Percentiles rank a stretch among this genome's conserved stretches.
Conservation (phyloP, 1,140 invertebrate species). For the Ephestia elutella region DNA sequence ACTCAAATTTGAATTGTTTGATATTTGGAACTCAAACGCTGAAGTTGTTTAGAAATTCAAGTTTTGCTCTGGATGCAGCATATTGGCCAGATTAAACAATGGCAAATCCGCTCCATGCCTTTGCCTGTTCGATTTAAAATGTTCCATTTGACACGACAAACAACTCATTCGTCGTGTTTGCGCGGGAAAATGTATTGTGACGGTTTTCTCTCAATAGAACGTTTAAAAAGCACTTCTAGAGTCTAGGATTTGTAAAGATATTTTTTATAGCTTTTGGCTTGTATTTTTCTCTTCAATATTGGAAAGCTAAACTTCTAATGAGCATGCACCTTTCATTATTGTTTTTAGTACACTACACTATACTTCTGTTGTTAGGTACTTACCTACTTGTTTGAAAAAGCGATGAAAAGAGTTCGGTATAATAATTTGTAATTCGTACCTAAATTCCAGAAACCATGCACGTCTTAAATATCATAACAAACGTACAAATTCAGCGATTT, state of each 20-base stretch:
- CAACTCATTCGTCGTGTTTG: slow-evolving; percentile 23
- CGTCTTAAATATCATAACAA: too few species aligned
- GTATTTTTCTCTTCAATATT: too few species aligned
- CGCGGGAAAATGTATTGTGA: slow-evolving; percentile 24
- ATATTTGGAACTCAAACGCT: background rate
- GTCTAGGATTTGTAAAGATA: background rate
- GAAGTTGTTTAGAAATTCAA: background rate
- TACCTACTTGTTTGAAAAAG: too few species aligned
- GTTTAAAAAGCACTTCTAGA: background rate
- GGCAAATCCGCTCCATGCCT: slow-evolving; percentile 27
- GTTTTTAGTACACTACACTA: too few species aligned
- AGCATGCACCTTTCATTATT: too few species aligned
- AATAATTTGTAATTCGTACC: too few species aligned
- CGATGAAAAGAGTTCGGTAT: too few species aligned
- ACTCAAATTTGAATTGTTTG: background rate
- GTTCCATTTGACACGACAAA: slow-evolving; percentile 44
- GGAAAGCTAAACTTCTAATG: too few species aligned
- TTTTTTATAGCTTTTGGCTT: background rate
- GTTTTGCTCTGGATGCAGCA: background rate
- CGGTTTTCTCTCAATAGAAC: slow-evolving; percentile 7
- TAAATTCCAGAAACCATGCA: too few species aligned
- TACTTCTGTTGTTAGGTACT: too few species aligned
- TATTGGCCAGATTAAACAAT: slow-evolving; percentile 24
- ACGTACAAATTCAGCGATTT: too few species aligned
- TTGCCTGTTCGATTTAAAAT: slow-evolving; percentile 36